A percentile compares a stretch with the other conserved stretches of the same genome.
These are phyloP conservation scores for Pantelozetes paolii DNA, from an alignment of 2,888 invertebrate genomes.

Conservation along the genomic window DNA sequence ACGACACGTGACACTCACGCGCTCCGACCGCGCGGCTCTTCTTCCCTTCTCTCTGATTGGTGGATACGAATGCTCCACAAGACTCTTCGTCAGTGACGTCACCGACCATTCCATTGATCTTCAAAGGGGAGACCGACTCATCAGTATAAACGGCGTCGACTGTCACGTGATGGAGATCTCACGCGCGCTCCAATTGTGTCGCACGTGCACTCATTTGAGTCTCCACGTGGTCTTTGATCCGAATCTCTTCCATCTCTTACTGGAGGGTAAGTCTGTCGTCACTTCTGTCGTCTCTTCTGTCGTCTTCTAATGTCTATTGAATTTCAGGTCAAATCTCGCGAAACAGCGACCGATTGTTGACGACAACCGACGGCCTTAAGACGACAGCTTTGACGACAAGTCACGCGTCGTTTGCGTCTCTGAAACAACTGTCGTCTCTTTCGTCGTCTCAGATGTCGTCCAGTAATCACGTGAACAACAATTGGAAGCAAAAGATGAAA, in stretches of 20 bases:
- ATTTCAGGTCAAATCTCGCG: conserved; percentile 24
- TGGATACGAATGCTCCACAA: conserved; percentile 69
- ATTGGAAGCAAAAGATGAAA: conserved; percentile 39
- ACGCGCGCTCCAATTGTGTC: conserved; percentile 84
- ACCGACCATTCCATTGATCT: not conserved
- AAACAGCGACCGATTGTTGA: not conserved
- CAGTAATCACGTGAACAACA: conserved; percentile 10
- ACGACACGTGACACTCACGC: conserved; percentile 81
- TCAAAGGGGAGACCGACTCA: conserved; percentile 58
- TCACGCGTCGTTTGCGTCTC: not conserved
- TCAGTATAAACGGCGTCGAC: conserved; percentile 95
- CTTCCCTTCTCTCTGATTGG: conserved; percentile 90
- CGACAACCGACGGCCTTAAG: not conserved
- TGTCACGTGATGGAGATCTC: conserved; percentile 88
- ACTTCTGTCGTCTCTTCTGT: not conserved
- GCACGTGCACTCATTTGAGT: conserved; percentile 89
- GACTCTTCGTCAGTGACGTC: conserved; percentile 31
- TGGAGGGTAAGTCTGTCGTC: conserved; percentile 37
- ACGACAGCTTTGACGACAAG: not conserved
- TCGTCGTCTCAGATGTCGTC: not conserved
- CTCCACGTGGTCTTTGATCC: conserved; percentile 91
- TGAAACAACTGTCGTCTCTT: not conserved
- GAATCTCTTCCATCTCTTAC: conserved; percentile 34
- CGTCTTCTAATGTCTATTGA: not conserved
- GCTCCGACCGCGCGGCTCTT: conserved; percentile 83